Evolutionary conservation across 2,888 invertebrate species (phyloP), one percentile per base, ranked within the genome.

Genomic region (Tridacna crocea): DNA sequence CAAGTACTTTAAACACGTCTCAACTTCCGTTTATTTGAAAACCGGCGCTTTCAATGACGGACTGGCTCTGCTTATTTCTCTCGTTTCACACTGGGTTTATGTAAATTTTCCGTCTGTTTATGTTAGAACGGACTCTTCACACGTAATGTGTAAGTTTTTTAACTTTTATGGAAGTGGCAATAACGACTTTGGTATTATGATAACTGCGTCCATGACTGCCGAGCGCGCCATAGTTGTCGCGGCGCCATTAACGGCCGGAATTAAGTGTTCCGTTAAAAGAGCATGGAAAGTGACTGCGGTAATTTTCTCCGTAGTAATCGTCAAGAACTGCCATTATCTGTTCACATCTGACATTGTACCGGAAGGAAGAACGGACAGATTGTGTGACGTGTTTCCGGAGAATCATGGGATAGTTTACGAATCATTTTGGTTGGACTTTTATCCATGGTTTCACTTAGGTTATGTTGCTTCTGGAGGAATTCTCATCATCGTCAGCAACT

Each of bases 131-230:
- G 82, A 82, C 0, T 81, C 80, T 15, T 84, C 88, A 0, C 87
- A 89, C 68, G 58, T 85, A n/a, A 87, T 91, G 88, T 92, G 91
- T 76, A 90, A 90, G 75, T 90, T 92, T 73, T 87, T 92, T 58
- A 90, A 90, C 65, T 92, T 92, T 73, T 91, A 90, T 76, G 91
- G 91, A 12, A 89, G 88, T 82, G 88, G 89, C 36, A 90, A 90
- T 72, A 88, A 88, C 65, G 91, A 91, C 79, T 82, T 89, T 19
- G 89, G 89, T 22, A 90, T 92, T 26, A 72, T 91, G 13, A 80
- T 92, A 36, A 89, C 90, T 3, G 85, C 90, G 0, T 83, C 87
- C 0, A 92, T 92, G 91, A 91, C 90, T 6, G 87, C 89, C 8
- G 91, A 91, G 47, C 82, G 91, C 13, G 91, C 91, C 0, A 80